These are phyloP conservation scores for Galerucella nymphaeae DNA, from an alignment of 2,888 invertebrate species.

Conservation along the genomic window DNA sequence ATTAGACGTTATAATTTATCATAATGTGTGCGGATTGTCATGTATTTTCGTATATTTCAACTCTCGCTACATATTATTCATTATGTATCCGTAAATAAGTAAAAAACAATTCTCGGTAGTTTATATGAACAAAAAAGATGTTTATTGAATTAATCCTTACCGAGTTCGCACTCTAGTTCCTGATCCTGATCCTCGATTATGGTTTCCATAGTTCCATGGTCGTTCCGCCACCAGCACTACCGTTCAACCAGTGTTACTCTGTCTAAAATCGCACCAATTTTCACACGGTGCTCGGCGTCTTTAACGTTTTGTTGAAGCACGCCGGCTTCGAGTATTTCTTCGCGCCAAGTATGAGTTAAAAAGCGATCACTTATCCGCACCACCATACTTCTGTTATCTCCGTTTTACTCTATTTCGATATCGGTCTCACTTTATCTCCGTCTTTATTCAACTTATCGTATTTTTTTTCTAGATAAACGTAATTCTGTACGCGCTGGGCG, in stretches of 20 bases:
- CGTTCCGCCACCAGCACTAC: slow-evolving; percentile 54
- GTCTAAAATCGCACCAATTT: slow-evolving; percentile 8
- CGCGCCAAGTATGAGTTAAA: slow-evolving; percentile 30
- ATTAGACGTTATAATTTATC: too few species aligned
- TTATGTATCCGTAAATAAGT: too few species aligned
- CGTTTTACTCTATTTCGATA: slow-evolving; percentile 1
- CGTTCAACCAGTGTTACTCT: slow-evolving; percentile 46
- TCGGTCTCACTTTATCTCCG: neutral
- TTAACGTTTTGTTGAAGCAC: neutral
- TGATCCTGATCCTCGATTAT: slow-evolving; percentile 76
- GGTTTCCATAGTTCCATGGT: slow-evolving; percentile 71
- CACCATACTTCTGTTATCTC: slow-evolving; percentile 40
- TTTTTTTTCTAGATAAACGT: neutral
- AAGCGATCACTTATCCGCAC: slow-evolving; percentile 33
- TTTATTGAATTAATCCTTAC: slow-evolving; percentile 65
- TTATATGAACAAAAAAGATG: too few species aligned
- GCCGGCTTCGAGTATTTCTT: slow-evolving; percentile 17
- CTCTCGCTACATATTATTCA: too few species aligned
- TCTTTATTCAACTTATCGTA: slow-evolving; percentile 2
- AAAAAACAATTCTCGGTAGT: too few species aligned
- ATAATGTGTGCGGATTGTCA: too few species aligned
- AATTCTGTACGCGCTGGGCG: slow-evolving; percentile 1
- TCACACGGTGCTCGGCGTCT: slow-evolving; percentile 13
- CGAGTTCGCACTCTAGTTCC: slow-evolving; percentile 71
- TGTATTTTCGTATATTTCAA: too few species aligned